Base-by-base conservation (phyloP, 2,888 invertebrate genomes). In the Nezara viridula region DNA sequence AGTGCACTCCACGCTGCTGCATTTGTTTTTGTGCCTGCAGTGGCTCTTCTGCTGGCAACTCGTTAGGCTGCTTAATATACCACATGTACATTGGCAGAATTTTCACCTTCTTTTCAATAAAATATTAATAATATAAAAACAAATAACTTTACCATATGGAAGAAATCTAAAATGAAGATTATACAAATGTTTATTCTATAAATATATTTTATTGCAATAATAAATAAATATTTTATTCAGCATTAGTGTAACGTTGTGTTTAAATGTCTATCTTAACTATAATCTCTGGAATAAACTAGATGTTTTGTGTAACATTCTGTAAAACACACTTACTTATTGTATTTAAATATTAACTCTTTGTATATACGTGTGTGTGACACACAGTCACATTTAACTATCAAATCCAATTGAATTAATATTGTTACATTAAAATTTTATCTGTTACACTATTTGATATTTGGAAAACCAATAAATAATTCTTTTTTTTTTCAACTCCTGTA, bases 21-120 rank as follows among this genome's bases (percentile, higher is more conserved):
- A 47, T 81, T 81, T 81, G 44, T 81, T 24, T 24, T 81, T 81
- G 81, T 81, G 40, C 44, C 81, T 81, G 81, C 81, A 81, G 24
- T 81, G 44, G 81, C 81, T 81, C 12, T 81, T 81, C 81, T 81
- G 24, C 16, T 81, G 44, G 40, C 81, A 44, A 47, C 81, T 47
- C 81, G n/a, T n/a, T 81, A 81, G 81, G 12, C 12, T 81, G 44
- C 81, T 81, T 81, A 81, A 81, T 24, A 5, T 81, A 81, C 40
- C 81, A n/a, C 81, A 81, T 3, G n/a, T 81, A n/a, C 81, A 81
- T 81, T 40, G 40, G 40, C 81, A 81, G 16, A 81, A 81, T 81
- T 73, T 81, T n/a, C 81, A 44, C 37, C 21, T 19, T 73, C 27
- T 73, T 3, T 81, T 81, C n/a, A 81, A 81, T 81, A 81, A 81